These are phyloP conservation scores for Drosophila mayaguana DNA, from an alignment of 2,888 invertebrate species.

Conservation along the genomic window DNA sequence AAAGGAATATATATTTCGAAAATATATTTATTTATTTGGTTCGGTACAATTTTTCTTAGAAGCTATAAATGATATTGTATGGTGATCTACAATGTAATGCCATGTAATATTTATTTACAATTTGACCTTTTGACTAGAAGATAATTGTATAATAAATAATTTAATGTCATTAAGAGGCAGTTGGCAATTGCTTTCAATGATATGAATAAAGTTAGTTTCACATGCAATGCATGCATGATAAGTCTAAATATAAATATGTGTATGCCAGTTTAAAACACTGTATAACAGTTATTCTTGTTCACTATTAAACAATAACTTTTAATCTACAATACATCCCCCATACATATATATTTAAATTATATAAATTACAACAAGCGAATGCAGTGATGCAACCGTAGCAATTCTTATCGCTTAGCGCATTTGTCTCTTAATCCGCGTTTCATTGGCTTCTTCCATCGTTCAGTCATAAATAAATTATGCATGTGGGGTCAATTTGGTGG, in stretches of 20 bases:
- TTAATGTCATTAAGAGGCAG: neutral
- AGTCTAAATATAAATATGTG: neutral
- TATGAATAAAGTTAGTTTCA: neutral
- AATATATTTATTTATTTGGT: too few species aligned
- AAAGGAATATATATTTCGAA: too few species aligned
- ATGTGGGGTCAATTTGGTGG: constrained; percentile 60
- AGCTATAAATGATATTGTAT: too few species aligned
- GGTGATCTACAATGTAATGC: too few species aligned
- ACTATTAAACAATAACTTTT: neutral
- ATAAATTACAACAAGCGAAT: neutral
- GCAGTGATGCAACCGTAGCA: constrained; percentile 7
- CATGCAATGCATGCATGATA: neutral
- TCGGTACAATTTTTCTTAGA: too few species aligned
- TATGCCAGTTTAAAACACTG: neutral
- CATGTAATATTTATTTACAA: neutral
- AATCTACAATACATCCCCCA: neutral
- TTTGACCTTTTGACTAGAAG: neutral
- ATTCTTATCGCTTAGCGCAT: constrained; percentile 26
- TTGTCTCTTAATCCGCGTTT: constrained; percentile 22
- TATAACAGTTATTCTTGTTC: constrained; percentile 1
- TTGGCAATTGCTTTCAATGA: neutral
- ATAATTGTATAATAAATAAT: constrained; percentile 1
- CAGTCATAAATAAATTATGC: constrained; percentile 60
- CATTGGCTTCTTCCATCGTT: constrained; percentile 4
- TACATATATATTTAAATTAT: neutral